Base-by-base conservation (phyloP, 2,888 invertebrate genomes). In the Prosapia bicincta region DNA sequence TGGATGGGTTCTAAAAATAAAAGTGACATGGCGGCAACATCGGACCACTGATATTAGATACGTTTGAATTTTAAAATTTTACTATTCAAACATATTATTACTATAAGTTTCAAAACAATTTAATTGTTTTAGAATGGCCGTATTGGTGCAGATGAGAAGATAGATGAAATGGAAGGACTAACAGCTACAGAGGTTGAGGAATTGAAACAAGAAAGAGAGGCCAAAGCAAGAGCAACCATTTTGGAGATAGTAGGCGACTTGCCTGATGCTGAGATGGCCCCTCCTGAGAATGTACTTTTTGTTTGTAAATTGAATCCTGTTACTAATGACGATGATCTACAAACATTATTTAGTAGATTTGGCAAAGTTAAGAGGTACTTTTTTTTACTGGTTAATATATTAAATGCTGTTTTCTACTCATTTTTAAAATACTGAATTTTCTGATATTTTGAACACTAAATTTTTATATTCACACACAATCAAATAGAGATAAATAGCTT, bases 291-390 rank as follows among this genome's bases (percentile, higher is more conserved):
- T 88, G 98, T 99, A 1, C 87, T 99, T 0, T 99, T 99, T 87
- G 97, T 99, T 30, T 99, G 99, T 85, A 99, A 99, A 86, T 87
- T 99, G 24, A 99, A 99, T 87, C 98, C 99, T 0, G 97, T 99
- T 0, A 99, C 99, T 0, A 96, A 92, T 10, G 98, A 98, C 84
- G 98, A 98, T 83, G 98, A 99, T 85, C 87, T 99, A 78, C 97
- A 99, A 87, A 96, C 99, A 26, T 99, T 99, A 81, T 99, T 99
- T 83, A 96, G 97, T 81, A 89, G 99, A 79, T 99, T 98, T 88
- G 99, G 99, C 3, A 91, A 90, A 85, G 96, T 99, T 78, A 91
- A 93, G 68, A 88, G 88, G 87, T 90, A 84, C 75, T 26, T 25
- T 43, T 54, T 23, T 54, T 67, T 66, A n/a, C n/a, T n/a, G n/a